Evolutionary conservation across 2,797 vertebrate species (phyloP).

Genomic region (Potorous gilbertii): DNA sequence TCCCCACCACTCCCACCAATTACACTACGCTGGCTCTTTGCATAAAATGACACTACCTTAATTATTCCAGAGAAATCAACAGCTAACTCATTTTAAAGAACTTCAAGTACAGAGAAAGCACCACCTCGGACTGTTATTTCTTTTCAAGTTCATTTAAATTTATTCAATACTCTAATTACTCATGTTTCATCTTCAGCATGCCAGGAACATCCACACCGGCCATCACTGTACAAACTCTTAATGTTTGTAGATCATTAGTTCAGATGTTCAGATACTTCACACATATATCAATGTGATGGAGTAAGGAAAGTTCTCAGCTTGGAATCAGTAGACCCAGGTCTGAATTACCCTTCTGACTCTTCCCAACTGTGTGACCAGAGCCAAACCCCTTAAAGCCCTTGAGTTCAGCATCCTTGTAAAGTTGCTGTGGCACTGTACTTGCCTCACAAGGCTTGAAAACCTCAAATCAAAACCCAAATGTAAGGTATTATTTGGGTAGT

Average conservation of each 20-base stretch:
- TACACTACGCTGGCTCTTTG: background rate
- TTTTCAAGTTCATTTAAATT: background rate
- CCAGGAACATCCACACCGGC: background rate
- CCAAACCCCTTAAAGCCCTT: background rate
- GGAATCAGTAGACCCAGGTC: background rate
- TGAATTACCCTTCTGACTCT: background rate
- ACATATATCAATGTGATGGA: background rate
- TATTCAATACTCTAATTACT: background rate
- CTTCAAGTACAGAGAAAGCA: background rate
- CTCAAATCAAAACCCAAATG: background rate
- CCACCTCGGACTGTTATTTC: background rate
- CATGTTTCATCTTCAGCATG: background rate
- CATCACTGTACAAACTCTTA: background rate
- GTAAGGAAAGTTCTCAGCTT: background rate
- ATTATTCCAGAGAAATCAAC: background rate
- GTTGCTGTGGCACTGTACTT: background rate
- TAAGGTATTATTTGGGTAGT: background rate
- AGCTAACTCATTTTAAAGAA: background rate
- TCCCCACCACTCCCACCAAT: background rate
- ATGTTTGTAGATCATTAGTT: background rate
- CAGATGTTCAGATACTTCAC: background rate
- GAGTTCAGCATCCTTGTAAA: background rate
- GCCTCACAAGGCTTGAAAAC: background rate
- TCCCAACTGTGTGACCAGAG: background rate
- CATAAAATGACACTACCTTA: background rate